Percentiles rank a stretch among this genome's conserved stretches.
phyloP scores from a whole-genome alignment of 2,797 vertebrate species.

The Pagetopsis macropterus region DNA sequence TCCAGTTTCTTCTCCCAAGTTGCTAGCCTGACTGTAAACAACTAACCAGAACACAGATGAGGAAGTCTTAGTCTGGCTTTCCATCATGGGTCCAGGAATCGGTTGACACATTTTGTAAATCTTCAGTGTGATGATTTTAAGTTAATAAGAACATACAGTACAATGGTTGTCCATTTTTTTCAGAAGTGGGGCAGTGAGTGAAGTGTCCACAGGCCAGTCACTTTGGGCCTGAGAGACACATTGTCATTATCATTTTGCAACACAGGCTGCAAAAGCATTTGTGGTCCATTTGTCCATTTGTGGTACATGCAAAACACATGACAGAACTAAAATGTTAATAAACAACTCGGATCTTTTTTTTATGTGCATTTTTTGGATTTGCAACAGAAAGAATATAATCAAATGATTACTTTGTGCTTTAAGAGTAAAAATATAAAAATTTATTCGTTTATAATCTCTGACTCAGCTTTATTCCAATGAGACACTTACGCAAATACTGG shows the following conservation, averaged over 20 bases:
- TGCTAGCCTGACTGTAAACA: no score
- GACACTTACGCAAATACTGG: constrained; percentile 21
- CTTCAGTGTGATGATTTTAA: background rate
- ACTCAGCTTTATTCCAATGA: constrained; percentile 31
- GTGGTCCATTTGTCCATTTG: no score
- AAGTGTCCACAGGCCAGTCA: constrained; percentile 28
- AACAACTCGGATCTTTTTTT: no score
- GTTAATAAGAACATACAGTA: background rate
- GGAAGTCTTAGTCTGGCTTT: no score
- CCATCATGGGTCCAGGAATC: background rate
- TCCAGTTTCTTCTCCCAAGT: no score
- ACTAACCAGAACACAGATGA: no score
- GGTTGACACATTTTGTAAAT: background rate
- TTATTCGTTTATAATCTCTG: constrained; percentile 51
- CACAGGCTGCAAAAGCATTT: no score
- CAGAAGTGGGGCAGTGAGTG: constrained; percentile 55
- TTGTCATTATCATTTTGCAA: no score
- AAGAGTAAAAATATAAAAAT: constrained; percentile 33
- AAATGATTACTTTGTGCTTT: constrained; percentile 20
- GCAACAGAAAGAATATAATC: no score
- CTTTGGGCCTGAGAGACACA: background rate
- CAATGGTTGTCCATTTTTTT: background rate
- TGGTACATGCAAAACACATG: no score
- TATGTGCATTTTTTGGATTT: no score
- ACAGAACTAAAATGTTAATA: no score